Percentiles rank a stretch among this genome's conserved stretches.
Evolutionary conservation across 2,888 invertebrate species (phyloP).

Genomic region (Dasypolia templi): DNA sequence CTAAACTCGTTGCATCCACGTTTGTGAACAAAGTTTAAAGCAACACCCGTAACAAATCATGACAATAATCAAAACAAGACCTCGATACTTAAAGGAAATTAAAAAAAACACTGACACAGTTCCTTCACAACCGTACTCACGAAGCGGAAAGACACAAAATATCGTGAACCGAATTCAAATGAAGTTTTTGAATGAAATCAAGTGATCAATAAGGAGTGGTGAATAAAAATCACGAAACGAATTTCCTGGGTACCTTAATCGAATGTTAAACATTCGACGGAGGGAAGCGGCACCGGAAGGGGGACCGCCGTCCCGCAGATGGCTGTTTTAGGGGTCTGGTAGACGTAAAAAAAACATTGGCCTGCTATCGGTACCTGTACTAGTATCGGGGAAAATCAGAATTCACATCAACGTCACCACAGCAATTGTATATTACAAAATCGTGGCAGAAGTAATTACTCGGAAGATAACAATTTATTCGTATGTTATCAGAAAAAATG

Average conservation of each 20-base stretch:
- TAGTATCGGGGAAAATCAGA: slow-evolving; percentile 17
- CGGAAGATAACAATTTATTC: not conserved
- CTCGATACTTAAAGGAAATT: slow-evolving; percentile 7
- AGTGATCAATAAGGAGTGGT: slow-evolving; percentile 53
- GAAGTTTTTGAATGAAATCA: slow-evolving; percentile 55
- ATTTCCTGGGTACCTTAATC: slow-evolving; percentile 63
- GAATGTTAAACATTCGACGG: slow-evolving; percentile 66
- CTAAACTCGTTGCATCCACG: not conserved
- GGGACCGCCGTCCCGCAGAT: slow-evolving; percentile 37
- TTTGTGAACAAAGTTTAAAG: not conserved
- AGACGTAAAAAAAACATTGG: slow-evolving; percentile 59
- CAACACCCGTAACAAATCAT: not conserved
- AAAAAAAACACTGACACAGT: slow-evolving; percentile 29
- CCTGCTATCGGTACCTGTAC: slow-evolving; percentile 18
- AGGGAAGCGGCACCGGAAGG: slow-evolving; percentile 60
- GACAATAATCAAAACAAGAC: slow-evolving; percentile 22
- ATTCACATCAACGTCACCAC: not conserved
- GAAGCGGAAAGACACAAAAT: slow-evolving; percentile 63
- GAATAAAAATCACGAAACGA: slow-evolving; percentile 66
- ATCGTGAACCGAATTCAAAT: slow-evolving; percentile 65
- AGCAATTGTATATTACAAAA: not conserved
- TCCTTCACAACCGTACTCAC: slow-evolving; percentile 39
- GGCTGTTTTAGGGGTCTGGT: slow-evolving; percentile 44
- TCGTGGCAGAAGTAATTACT: not conserved
- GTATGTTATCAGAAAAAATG: not conserved